A percentile compares a stretch with the other conserved stretches of the same genome.
Evolutionary conservation across 2,888 invertebrate species (phyloP).

Genomic region (Archaeoteleia sp.): DNA sequence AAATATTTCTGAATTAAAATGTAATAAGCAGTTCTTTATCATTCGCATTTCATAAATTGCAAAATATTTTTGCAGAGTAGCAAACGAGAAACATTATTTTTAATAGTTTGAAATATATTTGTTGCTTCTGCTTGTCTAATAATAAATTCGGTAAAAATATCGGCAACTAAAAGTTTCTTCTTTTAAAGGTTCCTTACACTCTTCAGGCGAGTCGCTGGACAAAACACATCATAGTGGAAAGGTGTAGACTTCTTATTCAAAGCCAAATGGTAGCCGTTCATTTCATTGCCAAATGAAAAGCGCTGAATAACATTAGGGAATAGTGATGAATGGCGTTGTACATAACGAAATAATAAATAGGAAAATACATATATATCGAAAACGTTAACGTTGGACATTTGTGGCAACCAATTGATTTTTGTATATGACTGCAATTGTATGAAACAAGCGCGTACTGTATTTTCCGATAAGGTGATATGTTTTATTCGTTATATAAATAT

Average conservation of each 20-base stretch:
- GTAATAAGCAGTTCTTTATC: too few relatives aligned
- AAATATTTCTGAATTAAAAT: too few relatives aligned
- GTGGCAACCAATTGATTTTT: constrained; percentile 25
- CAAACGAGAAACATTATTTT: too few relatives aligned
- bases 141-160: neutral
- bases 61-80: too few relatives aligned
- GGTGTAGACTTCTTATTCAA: constrained; percentile 62
- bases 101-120: constrained; percentile 10
- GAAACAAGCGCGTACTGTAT: constrained; percentile 27
- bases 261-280: constrained; percentile 15
- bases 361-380: constrained; percentile 24
- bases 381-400: constrained; percentile 15
- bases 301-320: constrained; percentile 29
- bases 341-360: constrained; percentile 34
- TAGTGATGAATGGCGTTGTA: constrained; percentile 39
- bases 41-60: too few relatives aligned
- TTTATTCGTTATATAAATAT: constrained; percentile 23
- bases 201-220: constrained; percentile 72
- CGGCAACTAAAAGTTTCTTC: constrained; percentile 2
- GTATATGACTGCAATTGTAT: constrained; percentile 45
- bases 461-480: constrained; percentile 42
- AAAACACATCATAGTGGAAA: constrained; percentile 70
- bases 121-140: constrained; percentile 14
- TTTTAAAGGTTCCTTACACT: constrained; percentile 72
- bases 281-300: constrained; percentile 33